phyloP scores from a whole-genome alignment of 2,113 vertebrate species.

The Brachyhypopomus gauderio region DNA sequence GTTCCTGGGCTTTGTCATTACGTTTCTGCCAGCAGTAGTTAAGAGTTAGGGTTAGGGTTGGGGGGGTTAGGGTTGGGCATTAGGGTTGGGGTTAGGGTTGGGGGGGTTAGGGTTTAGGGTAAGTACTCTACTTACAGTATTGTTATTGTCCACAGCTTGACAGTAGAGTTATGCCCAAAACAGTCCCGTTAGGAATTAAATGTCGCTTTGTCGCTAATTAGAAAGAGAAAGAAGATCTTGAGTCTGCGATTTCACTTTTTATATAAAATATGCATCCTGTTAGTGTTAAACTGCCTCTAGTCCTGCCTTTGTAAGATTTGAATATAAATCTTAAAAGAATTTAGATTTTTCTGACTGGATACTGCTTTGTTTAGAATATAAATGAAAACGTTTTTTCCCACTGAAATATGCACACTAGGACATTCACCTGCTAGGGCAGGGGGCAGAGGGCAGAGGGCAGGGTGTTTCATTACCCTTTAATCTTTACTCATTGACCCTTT shows the following conservation, averaged over 20 bases:
- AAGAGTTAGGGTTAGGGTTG: constrained; percentile 26
- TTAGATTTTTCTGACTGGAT: too few species aligned
- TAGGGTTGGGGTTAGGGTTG: too few species aligned
- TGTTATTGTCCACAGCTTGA: constrained; percentile 60
- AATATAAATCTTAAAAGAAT: too few species aligned
- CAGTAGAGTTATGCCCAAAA: constrained; percentile 63
- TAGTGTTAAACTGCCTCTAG: constrained; percentile 40
- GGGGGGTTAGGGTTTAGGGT: too few species aligned
- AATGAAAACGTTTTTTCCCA: constrained; percentile 51
- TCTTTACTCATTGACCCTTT: constrained; percentile 14
- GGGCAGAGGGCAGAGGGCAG: background rate
- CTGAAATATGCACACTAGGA: constrained; percentile 51
- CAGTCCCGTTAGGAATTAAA: constrained; percentile 63
- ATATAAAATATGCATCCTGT: constrained; percentile 60
- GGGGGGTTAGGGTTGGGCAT: too few species aligned
- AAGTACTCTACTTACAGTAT: constrained; percentile 52
- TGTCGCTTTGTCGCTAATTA: constrained; percentile 68
- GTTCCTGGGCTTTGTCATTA: constrained; percentile 8
- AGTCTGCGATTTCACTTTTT: constrained; percentile 43
- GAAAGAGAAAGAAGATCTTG: constrained; percentile 47
- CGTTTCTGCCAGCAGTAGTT: background rate
- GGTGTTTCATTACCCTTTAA: constrained; percentile 39
- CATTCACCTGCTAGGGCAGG: constrained; percentile 45
- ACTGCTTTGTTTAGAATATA: constrained; percentile 18
- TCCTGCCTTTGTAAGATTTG: constrained; percentile 43